Conservation (phyloP, 2,797 vertebrate species). For the Paguma larvata region DNA sequence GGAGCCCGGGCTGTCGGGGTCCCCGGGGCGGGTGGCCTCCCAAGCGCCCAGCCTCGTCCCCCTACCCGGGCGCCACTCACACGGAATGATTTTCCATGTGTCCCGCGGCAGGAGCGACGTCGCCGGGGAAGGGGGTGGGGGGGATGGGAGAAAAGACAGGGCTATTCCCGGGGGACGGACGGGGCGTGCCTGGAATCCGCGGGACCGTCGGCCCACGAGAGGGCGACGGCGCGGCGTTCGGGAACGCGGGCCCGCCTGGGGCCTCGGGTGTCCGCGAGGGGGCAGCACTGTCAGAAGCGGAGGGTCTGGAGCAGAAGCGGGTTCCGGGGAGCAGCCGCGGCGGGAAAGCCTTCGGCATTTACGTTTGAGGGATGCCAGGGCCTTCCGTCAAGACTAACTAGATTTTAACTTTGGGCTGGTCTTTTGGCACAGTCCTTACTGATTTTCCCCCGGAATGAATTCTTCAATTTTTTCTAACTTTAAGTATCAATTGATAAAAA, state of each 20-base stretch:
- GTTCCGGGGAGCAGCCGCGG: fast-evolving
- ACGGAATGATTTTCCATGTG: fast-evolving
- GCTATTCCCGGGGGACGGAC: fast-evolving
- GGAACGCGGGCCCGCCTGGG: no score
- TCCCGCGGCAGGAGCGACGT: fast-evolving
- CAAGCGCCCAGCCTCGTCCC: neutral
- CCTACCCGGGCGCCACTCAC: neutral
- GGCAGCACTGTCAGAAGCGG: fast-evolving
- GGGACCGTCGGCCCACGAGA: neutral
- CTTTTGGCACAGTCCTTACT: neutral
- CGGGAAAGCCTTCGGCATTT: fast-evolving
- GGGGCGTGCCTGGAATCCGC: fast-evolving
- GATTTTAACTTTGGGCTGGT: neutral
- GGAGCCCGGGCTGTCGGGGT: no score
- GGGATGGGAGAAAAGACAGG: neutral
- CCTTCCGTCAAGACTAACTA: neutral
- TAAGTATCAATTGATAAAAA: slow-evolving; percentile 50
- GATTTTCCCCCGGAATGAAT: neutral
- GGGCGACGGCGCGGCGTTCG: fast-evolving
- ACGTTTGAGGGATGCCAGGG: neutral
- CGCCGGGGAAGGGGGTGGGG: neutral
- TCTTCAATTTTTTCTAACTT: neutral
- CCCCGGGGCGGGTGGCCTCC: neutral
- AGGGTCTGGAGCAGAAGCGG: no score
- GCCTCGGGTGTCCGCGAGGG: neutral